phyloP scores from a whole-genome alignment of 2,797 vertebrate genomes.

The Cirrhinus mrigala region DNA sequence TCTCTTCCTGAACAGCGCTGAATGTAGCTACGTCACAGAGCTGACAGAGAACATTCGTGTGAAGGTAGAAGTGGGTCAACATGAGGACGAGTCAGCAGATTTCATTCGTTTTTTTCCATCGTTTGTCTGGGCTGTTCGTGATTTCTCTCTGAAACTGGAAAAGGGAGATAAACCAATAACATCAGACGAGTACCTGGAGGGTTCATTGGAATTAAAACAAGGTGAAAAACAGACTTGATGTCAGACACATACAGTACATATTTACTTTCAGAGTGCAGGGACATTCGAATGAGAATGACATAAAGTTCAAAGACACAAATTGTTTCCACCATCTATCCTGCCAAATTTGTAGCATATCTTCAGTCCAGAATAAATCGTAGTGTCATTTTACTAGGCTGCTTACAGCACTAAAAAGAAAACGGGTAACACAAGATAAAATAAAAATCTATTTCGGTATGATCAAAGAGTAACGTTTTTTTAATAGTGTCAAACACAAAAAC shows the following conservation, averaged over 20 bases:
- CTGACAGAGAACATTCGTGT: slow-evolving; percentile 71
- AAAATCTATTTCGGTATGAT: not conserved
- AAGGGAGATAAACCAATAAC: slow-evolving; percentile 59
- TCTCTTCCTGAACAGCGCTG: slow-evolving; percentile 48
- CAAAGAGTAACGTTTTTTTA: not conserved
- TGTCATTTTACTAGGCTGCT: not conserved
- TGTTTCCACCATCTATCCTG: not conserved
- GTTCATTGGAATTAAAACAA: slow-evolving; percentile 65
- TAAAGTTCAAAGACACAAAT: not conserved
- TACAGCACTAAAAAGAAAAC: not conserved
- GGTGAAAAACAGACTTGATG: slow-evolving; percentile 56
- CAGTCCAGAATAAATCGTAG: not conserved
- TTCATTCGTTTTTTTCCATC: slow-evolving; percentile 72
- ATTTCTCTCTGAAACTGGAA: slow-evolving; percentile 72
- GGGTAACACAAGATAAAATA: not conserved
- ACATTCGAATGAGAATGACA: too few species aligned
- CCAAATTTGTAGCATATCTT: not conserved
- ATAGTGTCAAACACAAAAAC: too few species aligned
- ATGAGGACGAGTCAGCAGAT: slow-evolving; percentile 58
- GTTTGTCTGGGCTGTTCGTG: slow-evolving; percentile 77
- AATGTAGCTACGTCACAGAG: slow-evolving; percentile 72
- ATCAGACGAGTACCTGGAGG: slow-evolving; percentile 75
- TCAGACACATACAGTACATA: not conserved
- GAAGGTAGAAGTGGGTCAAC: slow-evolving; percentile 40
- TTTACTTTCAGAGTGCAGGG: not conserved